Percentiles rank a stretch among this genome's conserved stretches.
These are phyloP conservation scores for Saturnia pavonia DNA, from an alignment of 2,888 invertebrate genomes.

Conservation along the genomic window DNA sequence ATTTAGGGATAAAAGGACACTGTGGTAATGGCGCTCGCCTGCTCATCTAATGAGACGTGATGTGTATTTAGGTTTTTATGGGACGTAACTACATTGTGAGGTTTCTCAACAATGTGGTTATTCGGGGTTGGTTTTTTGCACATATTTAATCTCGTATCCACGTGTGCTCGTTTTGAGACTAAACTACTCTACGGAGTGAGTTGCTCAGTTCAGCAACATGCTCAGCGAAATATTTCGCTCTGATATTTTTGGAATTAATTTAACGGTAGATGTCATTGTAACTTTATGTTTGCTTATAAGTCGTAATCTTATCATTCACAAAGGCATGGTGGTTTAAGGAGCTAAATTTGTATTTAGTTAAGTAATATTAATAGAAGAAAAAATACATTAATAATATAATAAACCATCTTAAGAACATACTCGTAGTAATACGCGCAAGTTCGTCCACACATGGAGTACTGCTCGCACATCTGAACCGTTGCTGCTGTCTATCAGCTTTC, in stretches of 20 bases:
- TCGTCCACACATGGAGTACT: too few relatives aligned
- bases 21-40: background rate
- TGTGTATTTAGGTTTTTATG: conserved; percentile 12
- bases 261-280: background rate
- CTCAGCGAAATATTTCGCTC: background rate
- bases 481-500: too few relatives aligned
- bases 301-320: too few relatives aligned
- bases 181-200: background rate
- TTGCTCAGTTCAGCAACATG: too few relatives aligned
- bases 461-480: too few relatives aligned
- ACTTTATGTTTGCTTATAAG: background rate
- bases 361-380: too few relatives aligned
- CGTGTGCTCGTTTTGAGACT: background rate
- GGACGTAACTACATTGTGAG: background rate
- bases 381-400: too few relatives aligned
- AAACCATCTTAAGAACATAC: too few relatives aligned
- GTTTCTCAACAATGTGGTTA: background rate
- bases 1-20: conserved; percentile 4
- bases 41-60: conserved; percentile 4
- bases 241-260: background rate
- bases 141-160: background rate
- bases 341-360: too few relatives aligned
- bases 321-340: too few relatives aligned
- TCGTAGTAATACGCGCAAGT: too few relatives aligned
- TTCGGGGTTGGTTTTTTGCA: background rate